Evolutionary conservation across 1,140 invertebrate genomes (phyloP).

Genomic region (Drosophila sp.): DNA sequence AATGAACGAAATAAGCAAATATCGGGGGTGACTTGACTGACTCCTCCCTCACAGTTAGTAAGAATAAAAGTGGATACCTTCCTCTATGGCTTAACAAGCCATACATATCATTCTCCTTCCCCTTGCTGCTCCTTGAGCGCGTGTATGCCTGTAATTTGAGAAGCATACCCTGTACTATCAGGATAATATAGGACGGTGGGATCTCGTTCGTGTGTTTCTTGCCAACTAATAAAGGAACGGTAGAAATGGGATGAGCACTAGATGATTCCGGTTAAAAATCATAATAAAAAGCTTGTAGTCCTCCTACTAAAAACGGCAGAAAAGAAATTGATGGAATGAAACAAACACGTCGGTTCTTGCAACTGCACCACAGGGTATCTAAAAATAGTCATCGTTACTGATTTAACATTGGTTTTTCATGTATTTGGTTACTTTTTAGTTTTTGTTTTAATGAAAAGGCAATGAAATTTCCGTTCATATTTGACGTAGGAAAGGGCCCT

Average conservation of each 20-base stretch:
- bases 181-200: too few relatives aligned
- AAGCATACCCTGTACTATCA: conserved; percentile 2
- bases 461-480: conserved; percentile 69
- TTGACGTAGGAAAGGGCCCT: conserved; percentile 24
- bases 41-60: not conserved
- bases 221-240: too few relatives aligned
- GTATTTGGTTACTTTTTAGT: not conserved
- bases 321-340: too few relatives aligned
- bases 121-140: not conserved
- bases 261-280: too few relatives aligned
- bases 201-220: too few relatives aligned
- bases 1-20: conserved; percentile 18
- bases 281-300: too few relatives aligned
- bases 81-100: not conserved
- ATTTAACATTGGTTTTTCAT: conserved; percentile 9
- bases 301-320: too few relatives aligned
- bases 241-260: too few relatives aligned
- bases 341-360: too few relatives aligned
- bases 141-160: conserved; percentile 20
- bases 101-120: not conserved
- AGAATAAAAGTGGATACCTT: conserved; percentile 10
- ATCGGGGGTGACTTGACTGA: conserved; percentile 17
- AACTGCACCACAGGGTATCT: not conserved
- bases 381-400: not conserved
- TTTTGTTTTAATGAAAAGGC: conserved; percentile 60